Evolutionary conservation across 2,888 invertebrate species (phyloP), one percentile per base, ranked within the genome.

Genomic region (Pycnomerus fuliginosus): DNA sequence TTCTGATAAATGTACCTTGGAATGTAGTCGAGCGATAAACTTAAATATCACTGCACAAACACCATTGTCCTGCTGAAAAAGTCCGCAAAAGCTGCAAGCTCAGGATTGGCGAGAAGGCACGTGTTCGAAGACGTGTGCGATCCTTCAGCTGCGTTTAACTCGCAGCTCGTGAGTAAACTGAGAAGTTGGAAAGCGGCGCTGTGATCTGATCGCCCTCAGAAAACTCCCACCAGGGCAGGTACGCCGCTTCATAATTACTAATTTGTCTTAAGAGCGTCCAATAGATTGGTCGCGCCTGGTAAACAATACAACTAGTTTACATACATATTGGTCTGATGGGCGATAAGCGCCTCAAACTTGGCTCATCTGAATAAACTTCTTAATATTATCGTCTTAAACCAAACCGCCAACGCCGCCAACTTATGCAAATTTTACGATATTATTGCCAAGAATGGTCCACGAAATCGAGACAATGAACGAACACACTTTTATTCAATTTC

Each of bases 151-250:
- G 44, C 44, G 28, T 24, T 24, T 42, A 29, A 14, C 22, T 41
- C 17, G 44, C 39, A 25, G 38, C 16, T 20, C 37, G 33, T 46
- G 27, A 40, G 36, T 27, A 44, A 38, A 44, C 44, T 44, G 38
- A 44, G 8, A 20, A 16, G 20, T 44, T 25, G 32, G 32, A 32
- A 27, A 27, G 23, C 20, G 25, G 10, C 31, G 30, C 28, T 38
- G 31, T 20, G 37, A 27, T 32, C 22, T 15, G 17, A 31, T 25
- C 43, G 43, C 43, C 43, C 37, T 38, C 32, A 31, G 31, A 31
- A 28, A 25, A 44, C 44, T 44, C 44, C 44, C 44, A 44, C 44
- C 44, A 32, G 37, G 33, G 44, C 44, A 42, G 42, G 42, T 42
- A 42, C 22, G 23, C 14, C 32, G 41, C 34, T 31, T 31, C 32